These are phyloP conservation scores for Ecliptopera silaceata DNA, from an alignment of 2,888 invertebrate genomes.

Conservation along the genomic window DNA sequence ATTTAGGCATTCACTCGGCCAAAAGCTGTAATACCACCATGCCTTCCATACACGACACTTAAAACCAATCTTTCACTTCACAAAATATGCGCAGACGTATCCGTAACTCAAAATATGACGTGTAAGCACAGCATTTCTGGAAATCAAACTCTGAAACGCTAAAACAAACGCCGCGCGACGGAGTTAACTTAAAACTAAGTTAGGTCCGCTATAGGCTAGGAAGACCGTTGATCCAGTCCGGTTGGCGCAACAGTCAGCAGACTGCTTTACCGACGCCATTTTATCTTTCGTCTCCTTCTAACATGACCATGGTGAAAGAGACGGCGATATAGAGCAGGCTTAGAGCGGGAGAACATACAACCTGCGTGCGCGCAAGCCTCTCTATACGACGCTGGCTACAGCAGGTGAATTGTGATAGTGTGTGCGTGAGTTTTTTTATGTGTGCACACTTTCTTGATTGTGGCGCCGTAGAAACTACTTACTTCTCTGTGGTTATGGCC, in stretches of 20 bases:
- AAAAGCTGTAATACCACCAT: slow-evolving; percentile 60
- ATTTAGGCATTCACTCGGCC: slow-evolving; percentile 73
- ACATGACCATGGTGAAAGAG: slow-evolving; percentile 43
- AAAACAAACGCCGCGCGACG: slow-evolving; percentile 68
- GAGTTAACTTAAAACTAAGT: slow-evolving; percentile 79
- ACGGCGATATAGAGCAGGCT: slow-evolving; percentile 50
- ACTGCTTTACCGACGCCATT: slow-evolving; percentile 70
- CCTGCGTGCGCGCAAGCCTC: slow-evolving; percentile 77
- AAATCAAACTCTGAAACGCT: slow-evolving; percentile 60
- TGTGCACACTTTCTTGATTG: slow-evolving; percentile 69
- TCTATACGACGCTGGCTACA: slow-evolving; percentile 64
- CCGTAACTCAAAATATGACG: slow-evolving; percentile 60
- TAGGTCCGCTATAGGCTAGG: slow-evolving; percentile 71
- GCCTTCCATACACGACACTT: slow-evolving; percentile 48
- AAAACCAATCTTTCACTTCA: slow-evolving; percentile 50
- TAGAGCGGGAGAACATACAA: slow-evolving; percentile 71
- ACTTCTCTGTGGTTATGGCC: slow-evolving; percentile 37
- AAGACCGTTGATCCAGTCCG: slow-evolving; percentile 82
- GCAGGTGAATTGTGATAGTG: slow-evolving; percentile 75
- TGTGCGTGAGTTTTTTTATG: slow-evolving; percentile 62
- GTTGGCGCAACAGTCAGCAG: slow-evolving; percentile 69
- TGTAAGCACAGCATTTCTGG: slow-evolving; percentile 66
- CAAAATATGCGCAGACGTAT: slow-evolving; percentile 53
- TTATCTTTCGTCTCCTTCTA: slow-evolving; percentile 51
- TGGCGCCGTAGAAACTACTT: slow-evolving; percentile 12